phyloP scores from a whole-genome alignment of 2,888 invertebrate genomes.

The Ptycholaimellus sp. region DNA sequence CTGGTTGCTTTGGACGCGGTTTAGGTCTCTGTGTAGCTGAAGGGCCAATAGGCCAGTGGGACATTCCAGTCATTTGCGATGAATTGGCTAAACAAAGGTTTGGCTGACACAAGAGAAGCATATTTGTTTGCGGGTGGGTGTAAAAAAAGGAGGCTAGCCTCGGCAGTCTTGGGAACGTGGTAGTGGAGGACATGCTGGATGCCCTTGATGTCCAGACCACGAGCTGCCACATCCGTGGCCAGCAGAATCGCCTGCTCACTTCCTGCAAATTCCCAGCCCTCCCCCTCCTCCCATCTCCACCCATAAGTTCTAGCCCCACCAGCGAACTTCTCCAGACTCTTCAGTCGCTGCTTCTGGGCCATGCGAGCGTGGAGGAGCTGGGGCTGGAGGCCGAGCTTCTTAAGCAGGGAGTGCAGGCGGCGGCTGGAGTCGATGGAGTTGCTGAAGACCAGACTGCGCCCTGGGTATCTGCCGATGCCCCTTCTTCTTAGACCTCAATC shows the following conservation, averaged over 20 bases:
- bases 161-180: conserved; percentile 75
- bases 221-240: conserved; percentile 79
- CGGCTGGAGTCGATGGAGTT: conserved; percentile 64
- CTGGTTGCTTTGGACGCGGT: too few relatives aligned
- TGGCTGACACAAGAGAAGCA: too few relatives aligned
- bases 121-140: too few relatives aligned
- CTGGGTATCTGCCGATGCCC: too few relatives aligned
- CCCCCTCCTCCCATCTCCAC: neutral
- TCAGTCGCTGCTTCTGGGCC: conserved; percentile 74
- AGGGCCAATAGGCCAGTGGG: too few relatives aligned
- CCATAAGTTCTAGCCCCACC: conserved; percentile 14
- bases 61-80: too few relatives aligned
- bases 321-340: conserved; percentile 58
- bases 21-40: too few relatives aligned
- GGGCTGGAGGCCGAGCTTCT: conserved; percentile 30
- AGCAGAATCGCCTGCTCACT: conserved; percentile 42
- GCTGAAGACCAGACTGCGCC: conserved; percentile 64
- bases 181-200: conserved; percentile 89
- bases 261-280: neutral
- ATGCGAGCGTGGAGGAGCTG: conserved; percentile 43
- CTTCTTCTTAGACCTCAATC: too few relatives aligned
- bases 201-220: conserved; percentile 77
- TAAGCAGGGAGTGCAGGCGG: conserved; percentile 35
- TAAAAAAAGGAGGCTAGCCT: too few relatives aligned
- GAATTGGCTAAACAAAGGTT: too few relatives aligned